Evolutionary conservation across 2,888 invertebrate species (phyloP).

Genomic region (Scaptomyza caliginosa): DNA sequence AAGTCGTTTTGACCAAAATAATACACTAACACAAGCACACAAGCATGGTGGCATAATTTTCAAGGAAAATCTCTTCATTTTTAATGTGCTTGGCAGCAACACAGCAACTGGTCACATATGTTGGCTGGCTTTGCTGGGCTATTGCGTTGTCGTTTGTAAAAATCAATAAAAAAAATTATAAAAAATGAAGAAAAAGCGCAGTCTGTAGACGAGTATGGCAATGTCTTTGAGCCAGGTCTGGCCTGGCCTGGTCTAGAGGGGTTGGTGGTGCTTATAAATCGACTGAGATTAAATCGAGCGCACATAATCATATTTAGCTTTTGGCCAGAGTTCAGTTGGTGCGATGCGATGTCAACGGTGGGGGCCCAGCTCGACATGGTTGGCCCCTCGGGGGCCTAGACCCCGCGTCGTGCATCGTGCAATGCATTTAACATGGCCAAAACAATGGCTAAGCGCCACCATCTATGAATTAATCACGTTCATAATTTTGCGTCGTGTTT

Average conservation of each 20-base stretch:
- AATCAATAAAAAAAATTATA: constrained; percentile 54
- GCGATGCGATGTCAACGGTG: constrained; percentile 64
- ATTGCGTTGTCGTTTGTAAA: constrained; percentile 53
- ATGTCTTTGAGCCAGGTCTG: constrained; percentile 14
- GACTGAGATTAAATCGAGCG: constrained; percentile 76
- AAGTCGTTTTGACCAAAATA: constrained; percentile 75
- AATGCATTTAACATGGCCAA: constrained; percentile 52
- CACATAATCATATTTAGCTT: constrained; percentile 80
- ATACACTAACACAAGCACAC: constrained; percentile 32
- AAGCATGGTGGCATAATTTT: constrained; percentile 63
- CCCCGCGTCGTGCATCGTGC: constrained; percentile 66
- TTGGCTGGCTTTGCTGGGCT: constrained; percentile 22
- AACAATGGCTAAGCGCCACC: constrained; percentile 79
- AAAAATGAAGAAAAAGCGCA: constrained; percentile 14
- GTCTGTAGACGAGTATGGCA: constrained; percentile 21
- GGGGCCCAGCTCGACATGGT: constrained; percentile 39
- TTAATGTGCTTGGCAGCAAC: constrained; percentile 65
- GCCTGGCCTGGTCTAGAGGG: constrained; percentile 3
- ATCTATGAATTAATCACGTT: constrained; percentile 81
- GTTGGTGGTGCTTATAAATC: constrained; percentile 48
- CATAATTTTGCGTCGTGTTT: constrained; percentile 75
- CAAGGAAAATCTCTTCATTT: constrained; percentile 81
- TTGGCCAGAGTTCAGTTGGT: constrained; percentile 64
- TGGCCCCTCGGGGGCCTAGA: constrained; percentile 42
- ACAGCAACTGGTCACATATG: constrained; percentile 60